phyloP scores from a whole-genome alignment of 2,888 invertebrate genomes.

The Pseudoips prasinana region DNA sequence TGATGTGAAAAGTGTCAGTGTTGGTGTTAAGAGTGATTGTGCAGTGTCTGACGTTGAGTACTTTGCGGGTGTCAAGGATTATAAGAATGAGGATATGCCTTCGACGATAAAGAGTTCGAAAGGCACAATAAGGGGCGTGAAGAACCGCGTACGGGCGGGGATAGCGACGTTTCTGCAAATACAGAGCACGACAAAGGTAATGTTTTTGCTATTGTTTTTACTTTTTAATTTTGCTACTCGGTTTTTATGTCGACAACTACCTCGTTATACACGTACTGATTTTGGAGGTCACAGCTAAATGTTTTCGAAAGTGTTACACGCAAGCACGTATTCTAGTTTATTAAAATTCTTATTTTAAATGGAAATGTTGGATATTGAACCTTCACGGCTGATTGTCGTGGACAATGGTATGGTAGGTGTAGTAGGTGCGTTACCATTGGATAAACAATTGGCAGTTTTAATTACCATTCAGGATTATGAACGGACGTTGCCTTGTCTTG shows the following conservation, averaged over 20 bases:
- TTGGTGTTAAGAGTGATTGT: slow-evolving; percentile 63
- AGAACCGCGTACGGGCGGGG: slow-evolving; percentile 96
- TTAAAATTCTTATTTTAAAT: slow-evolving; percentile 50
- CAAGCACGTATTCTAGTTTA: slow-evolving; percentile 49
- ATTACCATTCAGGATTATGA: slow-evolving; percentile 60
- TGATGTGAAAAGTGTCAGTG: slow-evolving; percentile 73
- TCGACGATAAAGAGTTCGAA: slow-evolving; percentile 94
- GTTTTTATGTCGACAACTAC: slow-evolving; percentile 32
- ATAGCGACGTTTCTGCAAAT: slow-evolving; percentile 97
- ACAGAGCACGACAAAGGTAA: slow-evolving; percentile 90
- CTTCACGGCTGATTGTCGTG: slow-evolving; percentile 54
- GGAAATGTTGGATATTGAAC: slow-evolving; percentile 49
- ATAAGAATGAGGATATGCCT: slow-evolving; percentile 83
- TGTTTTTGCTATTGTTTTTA: slow-evolving; percentile 48
- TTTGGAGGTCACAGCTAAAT: slow-evolving; percentile 66
- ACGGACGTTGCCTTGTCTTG: slow-evolving; percentile 46
- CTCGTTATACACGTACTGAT: slow-evolving; percentile 65
- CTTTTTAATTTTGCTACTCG: slow-evolving; percentile 44
- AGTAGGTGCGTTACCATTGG: slow-evolving; percentile 38
- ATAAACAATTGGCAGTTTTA: slow-evolving; percentile 59
- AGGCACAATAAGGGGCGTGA: slow-evolving; percentile 96
- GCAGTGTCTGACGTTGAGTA: slow-evolving; percentile 83
- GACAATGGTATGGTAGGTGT: slow-evolving; percentile 43
- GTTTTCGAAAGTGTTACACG: slow-evolving; percentile 66
- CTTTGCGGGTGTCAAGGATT: slow-evolving; percentile 91